A percentile compares a stretch with the other conserved stretches of the same genome.
phyloP scores from a whole-genome alignment of 1,140 invertebrate genomes.

The Cheumatopsyche charites region DNA sequence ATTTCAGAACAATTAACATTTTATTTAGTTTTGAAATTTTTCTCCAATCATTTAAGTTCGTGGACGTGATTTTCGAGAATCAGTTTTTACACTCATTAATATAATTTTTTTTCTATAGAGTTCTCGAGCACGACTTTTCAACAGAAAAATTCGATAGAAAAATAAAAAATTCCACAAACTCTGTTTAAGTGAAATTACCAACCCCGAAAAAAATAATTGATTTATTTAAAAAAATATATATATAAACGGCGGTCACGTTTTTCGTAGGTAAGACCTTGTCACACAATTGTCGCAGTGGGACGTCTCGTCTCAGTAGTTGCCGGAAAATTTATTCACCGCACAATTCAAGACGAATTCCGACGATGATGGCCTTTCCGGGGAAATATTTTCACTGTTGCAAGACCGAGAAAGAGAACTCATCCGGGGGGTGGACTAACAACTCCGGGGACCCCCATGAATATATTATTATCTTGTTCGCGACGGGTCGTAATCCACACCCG shows the following conservation, averaged over 20 bases:
- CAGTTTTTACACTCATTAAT: too few species aligned
- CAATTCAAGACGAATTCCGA: not conserved
- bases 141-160: too few species aligned
- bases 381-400: constrained; percentile 1
- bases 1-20: too few species aligned
- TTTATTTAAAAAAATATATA: too few species aligned
- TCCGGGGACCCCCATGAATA: constrained; percentile 40
- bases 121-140: too few species aligned
- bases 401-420: not conserved
- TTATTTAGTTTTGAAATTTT: too few species aligned
- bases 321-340: constrained; percentile 10
- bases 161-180: too few species aligned
- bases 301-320: not conserved
- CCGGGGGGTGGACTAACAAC: constrained; percentile 31
- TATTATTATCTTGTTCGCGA: constrained; percentile 38
- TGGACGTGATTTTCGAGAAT: too few species aligned
- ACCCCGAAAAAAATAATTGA: too few species aligned
- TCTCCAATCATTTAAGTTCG: too few species aligned
- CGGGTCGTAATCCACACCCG: constrained; percentile 44
- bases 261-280: not conserved
- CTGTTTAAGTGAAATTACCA: too few species aligned
- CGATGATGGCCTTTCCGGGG: not conserved
- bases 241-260: not conserved
- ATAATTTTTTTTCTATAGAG: too few species aligned
- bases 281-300: not conserved